Conservation (phyloP, 2,888 invertebrate species). For the Aphelenchoides bicaudatus region DNA sequence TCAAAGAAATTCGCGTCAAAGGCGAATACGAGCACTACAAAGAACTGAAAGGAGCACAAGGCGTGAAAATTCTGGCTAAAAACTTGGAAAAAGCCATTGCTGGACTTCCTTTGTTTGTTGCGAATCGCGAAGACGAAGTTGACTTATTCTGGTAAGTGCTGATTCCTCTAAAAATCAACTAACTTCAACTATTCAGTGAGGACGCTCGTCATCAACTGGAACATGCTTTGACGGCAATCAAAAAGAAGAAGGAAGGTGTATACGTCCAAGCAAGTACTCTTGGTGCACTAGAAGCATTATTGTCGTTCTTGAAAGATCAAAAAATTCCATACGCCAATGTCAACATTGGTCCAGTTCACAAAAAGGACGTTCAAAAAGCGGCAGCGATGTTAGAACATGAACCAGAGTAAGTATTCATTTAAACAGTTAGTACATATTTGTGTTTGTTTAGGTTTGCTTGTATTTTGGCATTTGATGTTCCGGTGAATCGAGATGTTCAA, state of each 20-base stretch:
- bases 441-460: conserved; percentile 75
- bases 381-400: conserved; percentile 99
- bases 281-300: conserved; percentile 90
- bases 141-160: conserved; percentile 70
- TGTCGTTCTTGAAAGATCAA: conserved; percentile 84
- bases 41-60: conserved; percentile 90
- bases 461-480: conserved; percentile 96
- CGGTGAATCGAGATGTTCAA: conserved; percentile 90
- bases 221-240: conserved; percentile 85
- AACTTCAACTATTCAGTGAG: conserved; percentile 65
- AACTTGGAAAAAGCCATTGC: conserved; percentile 96
- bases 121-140: conserved; percentile 87
- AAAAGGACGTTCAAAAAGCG: conserved; percentile 97
- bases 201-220: conserved; percentile 83
- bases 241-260: conserved; percentile 83
- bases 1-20: conserved; percentile 94
- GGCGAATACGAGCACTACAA: conserved; percentile 83
- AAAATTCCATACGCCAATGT: conserved; percentile 97
- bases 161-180: conserved; percentile 6
- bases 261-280: conserved; percentile 79
- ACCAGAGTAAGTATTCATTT: conserved; percentile 67
- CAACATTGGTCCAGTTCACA: conserved; percentile 97
- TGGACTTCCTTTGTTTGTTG: conserved; percentile 80
- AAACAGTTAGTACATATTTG: background rate
- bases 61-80: conserved; percentile 95